A percentile compares a stretch with the other conserved stretches of the same genome.
Conservation (phyloP, 1,140 invertebrate genomes). For the Dysdera silvatica region DNA sequence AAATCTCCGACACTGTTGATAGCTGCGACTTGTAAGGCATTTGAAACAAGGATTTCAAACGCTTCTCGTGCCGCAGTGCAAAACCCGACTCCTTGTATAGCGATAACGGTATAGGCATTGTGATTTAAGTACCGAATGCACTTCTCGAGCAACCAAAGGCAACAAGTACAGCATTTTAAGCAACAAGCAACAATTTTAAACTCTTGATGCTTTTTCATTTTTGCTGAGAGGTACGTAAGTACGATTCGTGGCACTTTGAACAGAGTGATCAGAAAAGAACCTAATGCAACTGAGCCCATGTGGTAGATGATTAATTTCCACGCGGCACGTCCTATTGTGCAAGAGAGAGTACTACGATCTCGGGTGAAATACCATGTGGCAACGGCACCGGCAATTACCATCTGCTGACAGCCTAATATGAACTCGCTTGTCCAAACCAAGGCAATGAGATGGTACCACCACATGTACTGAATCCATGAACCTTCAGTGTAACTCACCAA, state of each 20-base stretch:
- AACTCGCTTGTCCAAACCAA: constrained; percentile 65
- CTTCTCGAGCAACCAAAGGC: constrained; percentile 63
- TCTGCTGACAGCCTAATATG: constrained; percentile 65
- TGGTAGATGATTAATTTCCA: constrained; percentile 58
- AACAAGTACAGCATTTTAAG: constrained; percentile 60
- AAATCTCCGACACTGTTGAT: constrained; percentile 93
- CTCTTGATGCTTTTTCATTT: constrained; percentile 19
- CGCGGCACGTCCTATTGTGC: constrained; percentile 53
- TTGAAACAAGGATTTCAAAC: constrained; percentile 70
- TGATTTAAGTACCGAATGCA: constrained; percentile 61
- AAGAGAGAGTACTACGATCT: constrained; percentile 54
- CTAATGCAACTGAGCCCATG: constrained; percentile 66
- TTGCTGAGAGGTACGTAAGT: constrained; percentile 38
- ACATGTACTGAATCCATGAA: constrained; percentile 43
- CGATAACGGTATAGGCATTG: constrained; percentile 73
- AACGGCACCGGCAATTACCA: constrained; percentile 65
- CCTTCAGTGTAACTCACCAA: constrained; percentile 37
- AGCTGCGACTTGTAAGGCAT: constrained; percentile 78
- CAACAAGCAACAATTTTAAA: constrained; percentile 12
- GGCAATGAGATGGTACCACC: constrained; percentile 55
- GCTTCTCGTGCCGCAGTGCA: constrained; percentile 60
- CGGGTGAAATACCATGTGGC: constrained; percentile 67
- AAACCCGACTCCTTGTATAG: constrained; percentile 61
- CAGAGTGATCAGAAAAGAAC: constrained; percentile 63
- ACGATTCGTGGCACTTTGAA: constrained; percentile 59